Conservation (phyloP, 2,113 vertebrate species). For the Poeciliopsis turrubarensis region DNA sequence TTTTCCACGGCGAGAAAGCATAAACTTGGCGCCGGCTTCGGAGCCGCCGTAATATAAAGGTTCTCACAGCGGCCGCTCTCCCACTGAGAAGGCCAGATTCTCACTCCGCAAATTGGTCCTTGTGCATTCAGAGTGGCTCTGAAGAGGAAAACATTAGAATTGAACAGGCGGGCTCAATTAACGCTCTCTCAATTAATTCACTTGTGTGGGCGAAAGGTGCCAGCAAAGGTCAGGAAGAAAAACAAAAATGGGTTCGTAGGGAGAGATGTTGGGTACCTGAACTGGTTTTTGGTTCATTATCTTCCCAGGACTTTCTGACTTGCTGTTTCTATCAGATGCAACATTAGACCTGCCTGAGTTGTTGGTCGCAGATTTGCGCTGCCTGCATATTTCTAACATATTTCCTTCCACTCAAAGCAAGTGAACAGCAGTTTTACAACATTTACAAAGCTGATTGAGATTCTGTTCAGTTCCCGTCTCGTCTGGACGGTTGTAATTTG, state of each 20-base stretch:
- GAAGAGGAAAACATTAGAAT: slow-evolving; percentile 49
- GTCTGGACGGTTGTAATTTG: no score
- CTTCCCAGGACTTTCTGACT: no score
- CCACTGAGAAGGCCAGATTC: slow-evolving; percentile 33
- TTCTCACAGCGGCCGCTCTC: slow-evolving; percentile 37
- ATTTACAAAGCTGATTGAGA: no score
- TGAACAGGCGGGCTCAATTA: slow-evolving; percentile 29
- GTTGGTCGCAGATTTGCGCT: no score
- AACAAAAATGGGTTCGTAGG: not conserved
- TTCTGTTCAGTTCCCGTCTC: no score
- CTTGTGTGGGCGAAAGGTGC: not conserved
- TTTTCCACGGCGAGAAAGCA: slow-evolving; percentile 15
- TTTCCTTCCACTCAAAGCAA: no score
- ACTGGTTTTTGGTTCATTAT: not conserved
- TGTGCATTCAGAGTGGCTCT: slow-evolving; percentile 27
- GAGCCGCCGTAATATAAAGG: slow-evolving; percentile 40
- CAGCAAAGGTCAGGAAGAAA: slow-evolving; percentile 14
- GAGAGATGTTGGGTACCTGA: slow-evolving; percentile 3
- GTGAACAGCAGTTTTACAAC: no score
- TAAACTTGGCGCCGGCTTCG: slow-evolving; percentile 25
- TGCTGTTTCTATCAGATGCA: no score
- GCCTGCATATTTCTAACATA: no score
- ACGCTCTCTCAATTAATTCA: slow-evolving; percentile 25
- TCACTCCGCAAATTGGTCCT: slow-evolving; percentile 26
- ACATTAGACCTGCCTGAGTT: no score